Evolutionary conservation across 2,797 vertebrate species (phyloP).

Genomic region (Notolepis coatsorum): DNA sequence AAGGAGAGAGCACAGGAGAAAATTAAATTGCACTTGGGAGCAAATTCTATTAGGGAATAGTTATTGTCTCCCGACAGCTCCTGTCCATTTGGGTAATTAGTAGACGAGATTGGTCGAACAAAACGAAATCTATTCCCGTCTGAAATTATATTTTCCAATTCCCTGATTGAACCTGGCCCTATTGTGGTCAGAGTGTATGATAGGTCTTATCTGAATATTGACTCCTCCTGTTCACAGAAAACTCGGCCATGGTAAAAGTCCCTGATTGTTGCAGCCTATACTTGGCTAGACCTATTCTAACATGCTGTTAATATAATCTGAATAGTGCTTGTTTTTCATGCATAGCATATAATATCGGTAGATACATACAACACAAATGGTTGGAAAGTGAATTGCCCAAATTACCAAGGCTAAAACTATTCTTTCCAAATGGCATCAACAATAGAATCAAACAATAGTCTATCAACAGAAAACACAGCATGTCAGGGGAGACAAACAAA

Average conservation of each 20-base stretch:
- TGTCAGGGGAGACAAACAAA: too few species aligned
- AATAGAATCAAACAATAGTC: too few species aligned
- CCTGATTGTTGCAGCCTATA: too few species aligned
- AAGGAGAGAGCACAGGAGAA: slow-evolving; percentile 82
- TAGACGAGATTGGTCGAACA: slow-evolving; percentile 80
- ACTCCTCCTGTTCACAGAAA: slow-evolving; percentile 9
- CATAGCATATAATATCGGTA: neutral
- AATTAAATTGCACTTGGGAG: slow-evolving; percentile 99
- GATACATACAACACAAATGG: too few species aligned
- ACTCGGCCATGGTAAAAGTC: neutral
- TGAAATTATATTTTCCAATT: slow-evolving; percentile 77
- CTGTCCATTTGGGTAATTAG: slow-evolving; percentile 96
- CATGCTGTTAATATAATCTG: neutral
- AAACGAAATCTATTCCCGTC: slow-evolving; percentile 71
- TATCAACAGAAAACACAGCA: too few species aligned
- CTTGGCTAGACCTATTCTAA: too few species aligned
- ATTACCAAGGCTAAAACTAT: too few species aligned
- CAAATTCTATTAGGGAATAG: slow-evolving; percentile 98
- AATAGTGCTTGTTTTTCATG: neutral
- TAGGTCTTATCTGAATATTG: slow-evolving; percentile 50
- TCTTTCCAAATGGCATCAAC: too few species aligned
- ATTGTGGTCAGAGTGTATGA: slow-evolving; percentile 41
- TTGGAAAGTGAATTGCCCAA: too few species aligned
- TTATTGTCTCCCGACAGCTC: slow-evolving; percentile 89
- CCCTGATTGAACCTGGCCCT: slow-evolving; percentile 73